Percentiles rank a stretch among this genome's conserved stretches.
phyloP scores from a whole-genome alignment of 2,797 vertebrate genomes.

The Valencia hispanica region DNA sequence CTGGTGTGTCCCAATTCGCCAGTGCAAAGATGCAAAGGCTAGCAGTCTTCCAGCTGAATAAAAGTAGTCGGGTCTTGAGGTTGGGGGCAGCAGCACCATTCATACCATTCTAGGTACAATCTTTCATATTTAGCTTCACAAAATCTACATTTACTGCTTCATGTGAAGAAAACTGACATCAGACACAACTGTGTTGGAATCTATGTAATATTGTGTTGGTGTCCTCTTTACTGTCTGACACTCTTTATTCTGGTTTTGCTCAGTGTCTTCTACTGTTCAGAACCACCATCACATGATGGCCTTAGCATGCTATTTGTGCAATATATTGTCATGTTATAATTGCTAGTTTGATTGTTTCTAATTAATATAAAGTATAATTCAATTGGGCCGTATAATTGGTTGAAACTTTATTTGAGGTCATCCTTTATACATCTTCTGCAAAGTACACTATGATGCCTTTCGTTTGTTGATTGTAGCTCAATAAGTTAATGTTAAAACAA shows the following conservation, averaged over 20 bases:
- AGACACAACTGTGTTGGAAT: background rate
- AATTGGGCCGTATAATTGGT: background rate
- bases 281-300: background rate
- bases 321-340: no score
- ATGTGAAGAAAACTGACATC: background rate
- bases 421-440: background rate
- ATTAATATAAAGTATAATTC: no score
- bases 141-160: background rate
- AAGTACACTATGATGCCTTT: background rate
- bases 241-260: background rate
- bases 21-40: background rate
- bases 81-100: background rate
- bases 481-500: background rate
- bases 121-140: background rate
- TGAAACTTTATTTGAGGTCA: background rate
- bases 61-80: background rate
- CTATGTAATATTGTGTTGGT: background rate
- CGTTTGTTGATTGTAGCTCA: background rate
- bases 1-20: background rate
- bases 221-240: background rate
- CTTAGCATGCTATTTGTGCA: background rate
- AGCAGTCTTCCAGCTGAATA: background rate
- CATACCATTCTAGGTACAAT: background rate
- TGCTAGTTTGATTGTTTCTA: no score
- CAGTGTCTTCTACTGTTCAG: background rate